Evolutionary conservation across 2,888 invertebrate genomes (phyloP), one percentile per base, ranked within the genome.

Genomic region (Philhelius pedissequus): DNA sequence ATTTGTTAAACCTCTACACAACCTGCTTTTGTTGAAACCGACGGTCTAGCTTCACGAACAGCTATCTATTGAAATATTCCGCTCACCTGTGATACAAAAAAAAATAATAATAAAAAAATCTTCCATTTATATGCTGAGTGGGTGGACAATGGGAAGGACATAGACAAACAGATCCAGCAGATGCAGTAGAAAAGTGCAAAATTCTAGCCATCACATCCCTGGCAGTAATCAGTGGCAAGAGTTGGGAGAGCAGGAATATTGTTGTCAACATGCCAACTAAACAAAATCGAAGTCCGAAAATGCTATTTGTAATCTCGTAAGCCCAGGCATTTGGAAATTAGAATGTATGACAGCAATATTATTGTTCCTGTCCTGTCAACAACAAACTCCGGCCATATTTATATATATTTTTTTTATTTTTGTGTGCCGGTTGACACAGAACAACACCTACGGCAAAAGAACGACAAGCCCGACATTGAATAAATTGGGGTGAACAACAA

Each of bases 351-450:
- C 78, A 60, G 78, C 58, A 69, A 70, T 83, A 78, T 83, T 79
- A 79, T 83, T 83, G 74, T 78, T 78, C 60, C 74, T 78, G 74
- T 70, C 78, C 74, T 83, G 78, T 83, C 83, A 83, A 83, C 83
- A 75, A 74, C 74, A 79, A 74, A 43, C 43, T 48, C 32, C n/a
- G 15, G 25, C 30, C 35, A 20, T 18, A 25, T 30, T 35, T 38
- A 6, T 27, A 13, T 9, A 25, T 4, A 13, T 32, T 8, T 45
- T 32, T 30, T 48, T n/a, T n/a, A n/a, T 30, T 30, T 20, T 48
- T 32, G 13, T n/a, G 15, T 9, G 1, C 25, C 18, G 54, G 22
- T 6, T 22, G 32, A 32, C 5, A n/a, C 5, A n/a, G 8, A 48
- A 48, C 1, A 48, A 32, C 13, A 30, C 32, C 32, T 22, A 7